Evolutionary conservation across 2,888 invertebrate genomes (phyloP).

Genomic region (Proisotoma minuta): DNA sequence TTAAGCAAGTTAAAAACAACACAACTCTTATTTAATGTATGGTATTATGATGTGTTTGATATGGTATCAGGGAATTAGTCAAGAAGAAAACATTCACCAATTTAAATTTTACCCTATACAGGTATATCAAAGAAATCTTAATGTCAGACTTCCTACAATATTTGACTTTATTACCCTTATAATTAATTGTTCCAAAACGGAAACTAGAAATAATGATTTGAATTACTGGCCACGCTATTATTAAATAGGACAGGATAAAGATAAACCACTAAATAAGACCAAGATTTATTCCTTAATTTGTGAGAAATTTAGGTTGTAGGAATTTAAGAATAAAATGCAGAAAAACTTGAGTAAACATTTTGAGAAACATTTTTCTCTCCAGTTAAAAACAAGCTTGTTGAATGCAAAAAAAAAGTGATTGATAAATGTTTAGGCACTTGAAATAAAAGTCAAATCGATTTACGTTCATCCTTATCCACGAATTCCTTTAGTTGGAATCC

Average conservation of each 20-base stretch:
- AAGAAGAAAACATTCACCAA: background rate
- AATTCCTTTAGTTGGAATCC: no score
- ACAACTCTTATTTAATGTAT: background rate
- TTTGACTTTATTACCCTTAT: conserved; percentile 1
- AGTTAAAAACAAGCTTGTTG: no score
- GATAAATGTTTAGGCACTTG: no score
- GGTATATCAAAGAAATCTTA: background rate
- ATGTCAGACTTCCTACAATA: background rate
- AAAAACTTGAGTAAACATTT: no score
- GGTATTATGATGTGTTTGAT: background rate
- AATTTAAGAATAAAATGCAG: no score
- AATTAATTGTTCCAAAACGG: conserved; percentile 7
- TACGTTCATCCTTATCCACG: no score
- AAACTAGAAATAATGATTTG: background rate
- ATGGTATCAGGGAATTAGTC: no score
- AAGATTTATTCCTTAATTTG: background rate
- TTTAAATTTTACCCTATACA: background rate
- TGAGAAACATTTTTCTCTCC: no score
- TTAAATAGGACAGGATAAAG: background rate
- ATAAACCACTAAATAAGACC: background rate
- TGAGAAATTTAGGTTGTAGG: background rate
- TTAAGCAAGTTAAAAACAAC: background rate
- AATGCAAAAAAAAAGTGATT: no score
- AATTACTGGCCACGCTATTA: background rate
- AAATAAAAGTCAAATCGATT: no score